These are phyloP conservation scores for Spisula subtruncata DNA, from an alignment of 2,888 invertebrate genomes.

Conservation along the genomic window DNA sequence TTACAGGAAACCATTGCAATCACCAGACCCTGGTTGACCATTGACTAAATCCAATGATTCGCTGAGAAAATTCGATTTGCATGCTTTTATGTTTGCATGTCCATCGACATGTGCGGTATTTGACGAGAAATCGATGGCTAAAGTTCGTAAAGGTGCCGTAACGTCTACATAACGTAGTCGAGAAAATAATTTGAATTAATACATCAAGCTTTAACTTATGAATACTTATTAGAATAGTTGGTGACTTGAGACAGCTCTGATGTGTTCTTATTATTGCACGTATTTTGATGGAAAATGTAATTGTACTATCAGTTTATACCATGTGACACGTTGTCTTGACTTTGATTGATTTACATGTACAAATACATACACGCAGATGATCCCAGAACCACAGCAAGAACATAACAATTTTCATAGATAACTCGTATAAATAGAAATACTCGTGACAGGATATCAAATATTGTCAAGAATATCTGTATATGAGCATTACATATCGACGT, in stretches of 20 bases:
- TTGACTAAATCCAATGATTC: constrained; percentile 24
- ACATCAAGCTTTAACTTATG: not conserved
- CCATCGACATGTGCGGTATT: constrained; percentile 7
- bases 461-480: not conserved
- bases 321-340: not conserved
- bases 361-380: not conserved
- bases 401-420: not conserved
- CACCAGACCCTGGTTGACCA: constrained; percentile 32
- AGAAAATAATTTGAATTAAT: constrained; percentile 13
- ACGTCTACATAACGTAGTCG: not conserved
- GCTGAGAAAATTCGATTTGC: constrained; percentile 43
- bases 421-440: not conserved
- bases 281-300: not conserved
- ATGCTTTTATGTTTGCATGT: constrained; percentile 32
- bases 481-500: not conserved
- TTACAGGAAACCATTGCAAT: constrained; percentile 30
- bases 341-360: constrained; percentile 2
- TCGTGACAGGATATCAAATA: not conserved
- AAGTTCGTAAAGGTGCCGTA: constrained; percentile 19
- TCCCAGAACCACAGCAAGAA: not conserved
- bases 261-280: not conserved
- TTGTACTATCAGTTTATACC: not conserved
- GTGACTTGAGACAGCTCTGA: not conserved
- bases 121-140: constrained; percentile 34
- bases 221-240: constrained; percentile 13